Base-by-base conservation (phyloP, 1,140 invertebrate genomes). In the Cotesia glomerata region DNA sequence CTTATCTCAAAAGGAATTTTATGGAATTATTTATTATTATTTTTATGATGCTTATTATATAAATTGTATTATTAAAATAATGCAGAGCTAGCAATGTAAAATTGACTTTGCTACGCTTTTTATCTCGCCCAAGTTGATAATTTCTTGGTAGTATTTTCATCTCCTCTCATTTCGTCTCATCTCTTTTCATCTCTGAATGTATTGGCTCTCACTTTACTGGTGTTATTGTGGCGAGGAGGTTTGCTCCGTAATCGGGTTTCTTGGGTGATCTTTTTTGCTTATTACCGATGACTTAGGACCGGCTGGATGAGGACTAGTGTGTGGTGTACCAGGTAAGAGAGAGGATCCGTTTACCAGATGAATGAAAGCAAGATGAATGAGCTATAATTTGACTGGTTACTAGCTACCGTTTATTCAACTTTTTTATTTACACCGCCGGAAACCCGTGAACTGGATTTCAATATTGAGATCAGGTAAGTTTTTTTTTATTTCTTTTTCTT, bases 351-450 rank as follows among this genome's bases (percentile, higher is more conserved):
- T 39, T 62, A 69, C 18, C 69, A 75, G 70, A 85, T 85, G 82
- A 85, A 85, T 83, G 82, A 82, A 84, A 82, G 76, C 39, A 45
- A 45, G 76, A 82, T 84, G 84, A 85, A 85, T 84, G 81, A 78
- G 81, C 74, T 78, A 77, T 81, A 78, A 81, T 82, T 83, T 81
- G 76, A 36, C 49, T 56, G 75, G 71, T 67, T 64, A 74, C 66
- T 8, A 71, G 56, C 61, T 18, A 54, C 59, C 16, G 39, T 26
- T 64, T 18, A 45, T 13, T 62, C 32, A 39, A 18, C 34, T 35
- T 51, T 63, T 71, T 71, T 45, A 9, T 45, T 7, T 45, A 45
- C 1, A 72, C 63, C 70, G 70, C 63, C 70, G 70, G 70, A 72
- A 65, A 66, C 39, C 59, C 8, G 13, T 62, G 26, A 13, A 62